These are phyloP conservation scores for Isotomurus palustris DNA, from an alignment of 2,888 invertebrate genomes.

Conservation along the genomic window DNA sequence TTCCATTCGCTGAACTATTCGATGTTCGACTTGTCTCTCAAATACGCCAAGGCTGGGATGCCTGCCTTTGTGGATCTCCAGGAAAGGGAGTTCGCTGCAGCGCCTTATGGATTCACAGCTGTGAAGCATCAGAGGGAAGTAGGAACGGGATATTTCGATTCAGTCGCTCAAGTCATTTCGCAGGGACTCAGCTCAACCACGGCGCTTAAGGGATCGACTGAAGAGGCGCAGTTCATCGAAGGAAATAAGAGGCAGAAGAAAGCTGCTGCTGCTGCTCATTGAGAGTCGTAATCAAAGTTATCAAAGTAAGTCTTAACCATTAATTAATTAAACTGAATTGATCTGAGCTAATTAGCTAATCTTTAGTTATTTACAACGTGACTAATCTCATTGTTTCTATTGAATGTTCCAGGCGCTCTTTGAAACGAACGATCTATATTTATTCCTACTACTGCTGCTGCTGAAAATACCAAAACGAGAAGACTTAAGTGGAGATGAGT, in stretches of 20 bases:
- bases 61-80: slow-evolving; percentile 50
- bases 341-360: too few relatives aligned
- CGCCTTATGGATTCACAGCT: slow-evolving; percentile 49
- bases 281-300: slow-evolving; percentile 1
- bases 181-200: slow-evolving; percentile 46
- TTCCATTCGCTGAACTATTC: slow-evolving; percentile 50
- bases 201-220: slow-evolving; percentile 49
- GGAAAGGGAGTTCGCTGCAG: slow-evolving; percentile 49
- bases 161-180: slow-evolving; percentile 47
- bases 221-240: slow-evolving; percentile 49
- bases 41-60: slow-evolving; percentile 48
- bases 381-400: too few relatives aligned
- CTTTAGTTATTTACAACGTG: too few relatives aligned
- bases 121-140: slow-evolving; percentile 51
- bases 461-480: too few relatives aligned
- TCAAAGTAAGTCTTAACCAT: too few relatives aligned
- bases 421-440: too few relatives aligned
- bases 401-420: too few relatives aligned
- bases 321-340: too few relatives aligned
- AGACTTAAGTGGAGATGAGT: too few relatives aligned
- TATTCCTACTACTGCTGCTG: too few relatives aligned
- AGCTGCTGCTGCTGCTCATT: slow-evolving; percentile 14
- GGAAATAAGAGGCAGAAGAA: background rate
- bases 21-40: slow-evolving; percentile 49
- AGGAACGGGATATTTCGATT: slow-evolving; percentile 51